Conservation (phyloP, 1,140 invertebrate species). For the Neodiprion virginianus region DNA sequence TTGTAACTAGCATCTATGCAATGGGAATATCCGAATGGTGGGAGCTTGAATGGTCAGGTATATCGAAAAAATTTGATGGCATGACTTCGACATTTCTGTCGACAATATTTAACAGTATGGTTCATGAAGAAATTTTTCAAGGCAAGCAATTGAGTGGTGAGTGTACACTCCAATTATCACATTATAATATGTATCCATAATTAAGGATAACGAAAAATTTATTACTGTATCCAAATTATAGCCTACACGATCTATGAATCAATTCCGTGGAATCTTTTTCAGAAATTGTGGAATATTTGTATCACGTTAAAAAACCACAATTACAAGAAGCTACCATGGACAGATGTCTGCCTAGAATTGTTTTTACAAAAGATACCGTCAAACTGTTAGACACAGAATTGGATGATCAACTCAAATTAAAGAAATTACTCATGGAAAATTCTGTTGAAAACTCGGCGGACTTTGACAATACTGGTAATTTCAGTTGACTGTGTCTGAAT, state of each 20-base stretch:
- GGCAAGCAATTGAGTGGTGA: not conserved
- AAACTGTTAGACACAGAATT: not conserved
- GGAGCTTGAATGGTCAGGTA: constrained; percentile 40
- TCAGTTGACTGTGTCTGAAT: no score
- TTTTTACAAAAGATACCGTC: constrained; percentile 31
- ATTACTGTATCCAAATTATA: constrained; percentile 27
- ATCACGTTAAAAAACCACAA: constrained; percentile 32
- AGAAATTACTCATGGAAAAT: no score
- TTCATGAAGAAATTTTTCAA: not conserved
- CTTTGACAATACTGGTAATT: no score
- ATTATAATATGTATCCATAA: constrained; percentile 13
- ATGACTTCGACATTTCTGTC: constrained; percentile 38
- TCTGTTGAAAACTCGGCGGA: no score
- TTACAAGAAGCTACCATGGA: constrained; percentile 28
- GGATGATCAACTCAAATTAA: no score
- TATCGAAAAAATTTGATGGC: constrained; percentile 44
- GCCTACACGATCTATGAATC: not conserved
- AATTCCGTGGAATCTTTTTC: constrained; percentile 21
- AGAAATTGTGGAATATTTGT: constrained; percentile 39
- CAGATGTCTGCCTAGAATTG: constrained; percentile 39
- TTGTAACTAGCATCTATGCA: constrained; percentile 41
- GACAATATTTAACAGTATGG: constrained; percentile 22
- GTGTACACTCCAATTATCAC: not conserved
- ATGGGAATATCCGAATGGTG: constrained; percentile 31
- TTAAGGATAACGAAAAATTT: constrained; percentile 22